Percentiles rank a stretch among this genome's conserved stretches.
Conservation (phyloP, 2,113 vertebrate genomes). For the Narcine bancroftii region DNA sequence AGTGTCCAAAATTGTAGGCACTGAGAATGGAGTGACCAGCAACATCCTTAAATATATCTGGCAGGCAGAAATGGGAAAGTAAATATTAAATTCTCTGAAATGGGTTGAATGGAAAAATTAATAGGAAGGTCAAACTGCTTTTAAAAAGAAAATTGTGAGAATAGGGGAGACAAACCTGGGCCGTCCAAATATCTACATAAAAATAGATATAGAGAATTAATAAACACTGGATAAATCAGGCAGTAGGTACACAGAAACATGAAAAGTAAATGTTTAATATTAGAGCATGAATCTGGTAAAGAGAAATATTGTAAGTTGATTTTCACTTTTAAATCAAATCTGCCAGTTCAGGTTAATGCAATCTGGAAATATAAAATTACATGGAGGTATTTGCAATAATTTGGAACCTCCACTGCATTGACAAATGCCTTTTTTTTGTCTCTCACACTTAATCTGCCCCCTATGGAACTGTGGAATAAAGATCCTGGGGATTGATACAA, state of each 20-base stretch:
- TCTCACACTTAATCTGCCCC: no score
- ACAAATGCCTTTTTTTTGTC: neutral
- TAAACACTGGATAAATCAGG: neutral
- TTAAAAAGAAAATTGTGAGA: neutral
- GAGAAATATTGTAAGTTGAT: neutral
- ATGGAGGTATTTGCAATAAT: neutral
- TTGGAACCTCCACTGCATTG: neutral
- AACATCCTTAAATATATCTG: neutral
- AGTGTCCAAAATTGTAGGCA: neutral
- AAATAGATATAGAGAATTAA: no score
- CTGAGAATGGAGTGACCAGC: neutral
- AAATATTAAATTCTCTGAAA: neutral
- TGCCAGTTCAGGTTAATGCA: neutral
- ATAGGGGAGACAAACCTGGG: neutral
- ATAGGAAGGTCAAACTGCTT: neutral
- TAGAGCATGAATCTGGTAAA: no score
- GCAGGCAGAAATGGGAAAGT: neutral
- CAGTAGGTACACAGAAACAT: no score
- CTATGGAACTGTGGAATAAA: neutral
- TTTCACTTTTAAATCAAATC: neutral
- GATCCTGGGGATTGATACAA: neutral
- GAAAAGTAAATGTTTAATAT: no score
- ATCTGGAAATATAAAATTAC: neutral
- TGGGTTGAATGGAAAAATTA: neutral
- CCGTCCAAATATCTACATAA: no score